Percentiles rank a stretch among this genome's conserved stretches.
These are phyloP conservation scores for Propithecus perrieri DNA, from an alignment of 2,797 vertebrate genomes.

Conservation along the genomic window DNA sequence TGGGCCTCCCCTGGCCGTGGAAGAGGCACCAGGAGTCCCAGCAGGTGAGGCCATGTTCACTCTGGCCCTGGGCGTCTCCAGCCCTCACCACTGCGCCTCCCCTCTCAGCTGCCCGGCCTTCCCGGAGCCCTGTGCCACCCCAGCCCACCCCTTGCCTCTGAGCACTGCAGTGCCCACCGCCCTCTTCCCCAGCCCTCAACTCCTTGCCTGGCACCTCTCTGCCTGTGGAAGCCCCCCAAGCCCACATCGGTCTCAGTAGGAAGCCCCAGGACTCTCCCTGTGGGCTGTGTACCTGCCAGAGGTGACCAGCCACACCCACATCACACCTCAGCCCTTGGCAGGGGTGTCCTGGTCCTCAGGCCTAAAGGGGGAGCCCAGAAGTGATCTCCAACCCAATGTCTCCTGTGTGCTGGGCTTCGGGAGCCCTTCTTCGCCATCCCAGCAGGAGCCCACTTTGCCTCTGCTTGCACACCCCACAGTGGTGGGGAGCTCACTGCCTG, in stretches of 20 bases:
- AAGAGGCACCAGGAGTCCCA: neutral
- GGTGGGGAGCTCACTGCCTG: neutral
- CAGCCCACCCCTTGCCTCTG: neutral
- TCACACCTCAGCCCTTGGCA: accelerated
- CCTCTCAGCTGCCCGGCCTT: neutral
- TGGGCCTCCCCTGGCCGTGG: neutral
- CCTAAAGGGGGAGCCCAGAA: neutral
- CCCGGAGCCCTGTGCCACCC: neutral
- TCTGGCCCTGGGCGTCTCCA: neutral
- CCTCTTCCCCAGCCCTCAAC: too few relatives aligned
- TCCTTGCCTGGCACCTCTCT: too few relatives aligned
- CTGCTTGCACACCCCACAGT: neutral
- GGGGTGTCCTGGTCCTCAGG: neutral
- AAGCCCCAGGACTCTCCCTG: neutral
- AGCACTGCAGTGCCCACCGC: neutral
- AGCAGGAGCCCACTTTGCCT: neutral
- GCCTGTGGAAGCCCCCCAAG: neutral
- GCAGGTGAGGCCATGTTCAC: neutral
- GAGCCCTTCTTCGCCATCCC: neutral
- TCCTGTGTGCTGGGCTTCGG: neutral
- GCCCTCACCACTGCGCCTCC: neutral
- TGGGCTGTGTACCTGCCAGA: neutral
- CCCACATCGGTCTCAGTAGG: too few relatives aligned
- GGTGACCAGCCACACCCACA: too few relatives aligned
- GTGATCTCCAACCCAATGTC: neutral